phyloP scores from a whole-genome alignment of 2,888 invertebrate species.

The Glaucopsyche alexis region DNA sequence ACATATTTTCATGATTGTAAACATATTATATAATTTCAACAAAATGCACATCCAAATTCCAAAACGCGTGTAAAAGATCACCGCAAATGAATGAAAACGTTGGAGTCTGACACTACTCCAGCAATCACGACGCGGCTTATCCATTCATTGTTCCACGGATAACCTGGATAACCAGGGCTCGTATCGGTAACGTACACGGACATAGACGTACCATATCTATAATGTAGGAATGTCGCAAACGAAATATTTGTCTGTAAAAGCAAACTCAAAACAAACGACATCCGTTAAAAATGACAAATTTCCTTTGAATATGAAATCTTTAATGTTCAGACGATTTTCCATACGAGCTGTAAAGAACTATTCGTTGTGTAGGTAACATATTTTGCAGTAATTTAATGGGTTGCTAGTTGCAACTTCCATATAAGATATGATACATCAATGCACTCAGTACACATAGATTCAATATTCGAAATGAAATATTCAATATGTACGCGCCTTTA shows the following conservation, averaged over 20 bases:
- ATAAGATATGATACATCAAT: constrained; percentile 2
- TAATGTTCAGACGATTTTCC: too few relatives aligned
- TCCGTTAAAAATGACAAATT: too few relatives aligned
- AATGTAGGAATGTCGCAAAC: background rate
- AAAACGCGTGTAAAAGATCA: constrained; percentile 23
- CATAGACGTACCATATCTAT: background rate
- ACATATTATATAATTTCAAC: background rate
- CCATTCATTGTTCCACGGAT: constrained; percentile 48
- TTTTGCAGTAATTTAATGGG: too few relatives aligned
- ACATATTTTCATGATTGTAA: background rate
- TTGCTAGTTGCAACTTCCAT: constrained; percentile 33
- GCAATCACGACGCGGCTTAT: constrained; percentile 46
- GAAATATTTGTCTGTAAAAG: too few relatives aligned
- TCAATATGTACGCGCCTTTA: constrained; percentile 53
- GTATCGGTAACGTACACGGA: constrained; percentile 25
- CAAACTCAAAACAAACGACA: too few relatives aligned
- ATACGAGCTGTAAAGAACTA: too few relatives aligned
- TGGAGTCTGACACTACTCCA: constrained; percentile 38
- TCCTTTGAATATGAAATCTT: too few relatives aligned
- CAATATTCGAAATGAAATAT: constrained; percentile 66
- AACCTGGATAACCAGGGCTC: constrained; percentile 40
- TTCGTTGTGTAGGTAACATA: too few relatives aligned
- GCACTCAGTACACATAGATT: constrained; percentile 45
- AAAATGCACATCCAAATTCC: constrained; percentile 3
- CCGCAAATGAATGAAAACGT: constrained; percentile 19